phyloP scores from a whole-genome alignment of 1,140 invertebrate genomes.

The Linepithema humile region DNA sequence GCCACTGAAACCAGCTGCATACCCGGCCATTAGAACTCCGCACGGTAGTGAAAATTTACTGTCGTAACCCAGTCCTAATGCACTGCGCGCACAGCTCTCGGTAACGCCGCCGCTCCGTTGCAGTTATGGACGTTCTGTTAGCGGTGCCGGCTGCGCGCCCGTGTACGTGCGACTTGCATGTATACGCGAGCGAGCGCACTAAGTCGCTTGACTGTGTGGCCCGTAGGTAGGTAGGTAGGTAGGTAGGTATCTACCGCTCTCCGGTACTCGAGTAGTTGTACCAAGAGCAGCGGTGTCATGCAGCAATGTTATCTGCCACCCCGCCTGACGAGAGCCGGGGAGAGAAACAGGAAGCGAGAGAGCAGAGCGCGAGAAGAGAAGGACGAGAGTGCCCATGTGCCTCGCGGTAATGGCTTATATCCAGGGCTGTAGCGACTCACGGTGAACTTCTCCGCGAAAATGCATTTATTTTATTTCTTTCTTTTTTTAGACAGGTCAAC shows the following conservation, averaged over 20 bases:
- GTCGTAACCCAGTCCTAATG: constrained; percentile 84
- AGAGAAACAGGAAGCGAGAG: constrained; percentile 63
- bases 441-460: background rate
- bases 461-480: too few relatives aligned
- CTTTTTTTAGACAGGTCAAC: background rate
- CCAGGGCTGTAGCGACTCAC: constrained; percentile 73
- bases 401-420: constrained; percentile 81
- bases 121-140: constrained; percentile 80
- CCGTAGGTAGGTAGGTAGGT: constrained; percentile 50
- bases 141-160: constrained; percentile 50
- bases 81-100: constrained; percentile 71
- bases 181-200: background rate
- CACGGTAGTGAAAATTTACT: constrained; percentile 85
- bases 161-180: constrained; percentile 2
- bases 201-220: constrained; percentile 70
- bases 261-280: constrained; percentile 78
- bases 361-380: constrained; percentile 58
- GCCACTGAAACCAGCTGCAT: constrained; percentile 84
- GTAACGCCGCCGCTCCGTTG: constrained; percentile 61
- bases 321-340: constrained; percentile 74
- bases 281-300: constrained; percentile 82
- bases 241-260: constrained; percentile 71
- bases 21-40: constrained; percentile 83
- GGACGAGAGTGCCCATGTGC: constrained; percentile 72
- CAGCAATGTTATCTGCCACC: constrained; percentile 84